Percentiles rank a stretch among this genome's conserved stretches.
These are phyloP conservation scores for Lottia gigantea DNA, from an alignment of 2,888 invertebrate genomes.

Conservation along the genomic window DNA sequence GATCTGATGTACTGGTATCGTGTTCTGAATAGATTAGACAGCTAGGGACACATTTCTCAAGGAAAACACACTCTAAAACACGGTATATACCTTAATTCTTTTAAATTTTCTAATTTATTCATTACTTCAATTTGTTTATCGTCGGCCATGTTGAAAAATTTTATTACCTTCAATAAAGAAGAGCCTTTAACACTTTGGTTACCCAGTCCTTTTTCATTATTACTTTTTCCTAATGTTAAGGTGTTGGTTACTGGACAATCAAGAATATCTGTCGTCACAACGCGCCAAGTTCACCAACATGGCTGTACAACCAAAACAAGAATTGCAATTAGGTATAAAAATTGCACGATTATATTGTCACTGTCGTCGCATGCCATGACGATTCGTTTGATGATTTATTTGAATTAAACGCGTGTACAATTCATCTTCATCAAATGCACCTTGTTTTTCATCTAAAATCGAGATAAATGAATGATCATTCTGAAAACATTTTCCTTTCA, in stretches of 20 bases:
- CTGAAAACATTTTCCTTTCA: too few relatives aligned
- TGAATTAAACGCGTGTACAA: too few relatives aligned
- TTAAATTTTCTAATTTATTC: conserved; percentile 91
- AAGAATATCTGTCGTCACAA: conserved; percentile 14
- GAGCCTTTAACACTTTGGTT: conserved; percentile 13
- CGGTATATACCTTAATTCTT: conserved; percentile 82
- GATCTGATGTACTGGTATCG: too few relatives aligned
- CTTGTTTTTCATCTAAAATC: too few relatives aligned
- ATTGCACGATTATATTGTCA: too few relatives aligned
- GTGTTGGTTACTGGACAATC: neutral
- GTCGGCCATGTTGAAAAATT: conserved; percentile 36
- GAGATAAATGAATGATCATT: too few relatives aligned
- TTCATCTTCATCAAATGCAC: too few relatives aligned
- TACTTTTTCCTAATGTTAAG: neutral
- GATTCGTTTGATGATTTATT: too few relatives aligned
- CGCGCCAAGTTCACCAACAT: conserved; percentile 28
- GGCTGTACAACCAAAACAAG: conserved; percentile 58
- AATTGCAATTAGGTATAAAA: conserved; percentile 50
- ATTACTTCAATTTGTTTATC: conserved; percentile 74
- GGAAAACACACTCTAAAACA: too few relatives aligned
- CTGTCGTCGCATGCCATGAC: too few relatives aligned
- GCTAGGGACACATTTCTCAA: too few relatives aligned
- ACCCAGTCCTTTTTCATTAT: conserved; percentile 5
- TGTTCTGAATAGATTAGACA: too few relatives aligned
- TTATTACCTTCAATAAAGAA: neutral